phyloP scores from a whole-genome alignment of 1,140 invertebrate genomes.

The Drosophila orena region DNA sequence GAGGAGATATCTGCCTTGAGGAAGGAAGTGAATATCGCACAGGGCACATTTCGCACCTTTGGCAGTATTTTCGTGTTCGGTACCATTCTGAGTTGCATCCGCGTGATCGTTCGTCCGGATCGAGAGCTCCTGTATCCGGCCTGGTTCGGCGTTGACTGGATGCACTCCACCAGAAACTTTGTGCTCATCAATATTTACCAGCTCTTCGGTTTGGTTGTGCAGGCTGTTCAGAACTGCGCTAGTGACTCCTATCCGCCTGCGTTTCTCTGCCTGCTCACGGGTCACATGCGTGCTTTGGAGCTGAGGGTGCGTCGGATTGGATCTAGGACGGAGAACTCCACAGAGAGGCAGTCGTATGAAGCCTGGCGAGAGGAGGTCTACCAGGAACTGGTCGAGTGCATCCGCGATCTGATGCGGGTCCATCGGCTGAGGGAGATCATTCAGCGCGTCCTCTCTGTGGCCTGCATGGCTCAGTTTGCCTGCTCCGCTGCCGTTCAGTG shows the following conservation, averaged over 20 bases:
- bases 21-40: conserved; percentile 32
- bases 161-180: conserved; percentile 29
- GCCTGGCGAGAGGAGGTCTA: conserved; percentile 1
- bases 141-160: conserved; percentile 74
- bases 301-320: conserved; percentile 65
- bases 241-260: conserved; percentile 78
- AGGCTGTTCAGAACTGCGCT: conserved; percentile 70
- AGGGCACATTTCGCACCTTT: conserved; percentile 54
- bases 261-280: conserved; percentile 66
- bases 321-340: neutral
- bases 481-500: conserved; percentile 73
- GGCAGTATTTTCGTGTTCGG: conserved; percentile 64
- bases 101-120: conserved; percentile 38
- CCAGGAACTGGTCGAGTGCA: conserved; percentile 49
- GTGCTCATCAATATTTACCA: conserved; percentile 54
- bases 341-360: neutral
- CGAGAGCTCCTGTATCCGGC: conserved; percentile 67
- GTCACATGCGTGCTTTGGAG: conserved; percentile 69
- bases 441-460: conserved; percentile 60
- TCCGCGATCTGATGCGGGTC: conserved; percentile 59
- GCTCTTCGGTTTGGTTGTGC: conserved; percentile 60
- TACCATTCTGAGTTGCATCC: conserved; percentile 60
- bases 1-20: conserved; percentile 44
- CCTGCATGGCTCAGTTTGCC: conserved; percentile 70
- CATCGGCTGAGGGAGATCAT: conserved; percentile 55